A percentile compares a stretch with the other conserved stretches of the same genome.
These are phyloP conservation scores for Invenusta paracnida DNA, from an alignment of 2,888 invertebrate species.

Conservation along the genomic window DNA sequence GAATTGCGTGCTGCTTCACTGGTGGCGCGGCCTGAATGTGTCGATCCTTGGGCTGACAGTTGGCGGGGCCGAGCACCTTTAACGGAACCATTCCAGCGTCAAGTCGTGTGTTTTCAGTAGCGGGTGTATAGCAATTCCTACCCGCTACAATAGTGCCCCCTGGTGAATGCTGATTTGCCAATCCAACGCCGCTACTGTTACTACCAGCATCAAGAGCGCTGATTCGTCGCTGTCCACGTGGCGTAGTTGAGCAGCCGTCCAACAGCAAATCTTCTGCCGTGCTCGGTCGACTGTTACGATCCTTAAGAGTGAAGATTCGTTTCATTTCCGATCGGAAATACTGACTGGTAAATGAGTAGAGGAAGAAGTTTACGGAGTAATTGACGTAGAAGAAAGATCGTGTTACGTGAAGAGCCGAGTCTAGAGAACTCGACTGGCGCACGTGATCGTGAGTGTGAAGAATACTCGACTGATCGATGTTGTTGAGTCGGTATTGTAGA, in stretches of 20 bases:
- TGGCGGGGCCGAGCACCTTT: not conserved
- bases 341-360: conserved; percentile 42
- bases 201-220: not conserved
- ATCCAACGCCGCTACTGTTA: not conserved
- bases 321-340: conserved; percentile 45
- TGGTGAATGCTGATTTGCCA: not conserved
- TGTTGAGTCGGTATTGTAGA: not conserved
- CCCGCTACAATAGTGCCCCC: not conserved
- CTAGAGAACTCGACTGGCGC: conserved; percentile 2
- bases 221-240: not conserved
- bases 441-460: not conserved
- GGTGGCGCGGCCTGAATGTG: not conserved
- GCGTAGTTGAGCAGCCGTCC: not conserved
- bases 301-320: conserved; percentile 41
- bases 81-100: not conserved
- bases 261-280: not conserved
- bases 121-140: not conserved
- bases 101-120: not conserved
- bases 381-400: conserved; percentile 40
- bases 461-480: not conserved
- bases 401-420: conserved; percentile 35
- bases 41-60: not conserved
- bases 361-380: conserved; percentile 42
- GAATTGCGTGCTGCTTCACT: not conserved
- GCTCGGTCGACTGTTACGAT: not conserved